Conservation (phyloP, 2,888 invertebrate species). For the Agrochola macilenta region DNA sequence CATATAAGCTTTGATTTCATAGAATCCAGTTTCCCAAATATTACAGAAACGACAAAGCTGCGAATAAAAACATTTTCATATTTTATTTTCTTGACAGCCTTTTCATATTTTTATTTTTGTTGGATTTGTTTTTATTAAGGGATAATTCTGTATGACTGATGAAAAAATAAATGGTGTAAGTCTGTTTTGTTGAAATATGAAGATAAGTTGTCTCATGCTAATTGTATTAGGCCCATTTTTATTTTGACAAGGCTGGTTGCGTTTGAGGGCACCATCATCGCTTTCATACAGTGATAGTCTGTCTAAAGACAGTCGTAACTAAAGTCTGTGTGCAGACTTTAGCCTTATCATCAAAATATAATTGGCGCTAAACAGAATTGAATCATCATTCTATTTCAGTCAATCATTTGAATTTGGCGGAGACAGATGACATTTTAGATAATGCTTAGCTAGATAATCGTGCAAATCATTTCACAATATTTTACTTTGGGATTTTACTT, state of each 20-base stretch:
- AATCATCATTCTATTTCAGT: neutral
- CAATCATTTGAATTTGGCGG: neutral
- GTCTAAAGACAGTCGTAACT: too few species aligned
- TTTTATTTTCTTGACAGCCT: constrained; percentile 31
- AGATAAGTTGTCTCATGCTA: neutral
- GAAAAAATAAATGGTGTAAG: constrained; percentile 28
- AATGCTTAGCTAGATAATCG: neutral
- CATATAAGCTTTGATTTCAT: constrained; percentile 47
- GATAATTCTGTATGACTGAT: constrained; percentile 31
- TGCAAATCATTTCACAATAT: neutral
- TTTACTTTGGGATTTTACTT: neutral
- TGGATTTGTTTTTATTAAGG: constrained; percentile 31
- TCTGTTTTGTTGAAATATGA: constrained; percentile 7
- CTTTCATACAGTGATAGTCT: too few species aligned
- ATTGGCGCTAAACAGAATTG: neutral
- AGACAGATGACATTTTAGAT: neutral
- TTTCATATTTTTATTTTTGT: constrained; percentile 13
- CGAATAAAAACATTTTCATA: constrained; percentile 23
- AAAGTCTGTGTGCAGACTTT: neutral
- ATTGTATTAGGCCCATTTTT: neutral
- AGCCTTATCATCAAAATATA: neutral
- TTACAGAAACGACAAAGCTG: constrained; percentile 9
- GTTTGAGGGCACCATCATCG: too few species aligned
- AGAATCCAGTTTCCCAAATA: constrained; percentile 36
- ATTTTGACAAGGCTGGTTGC: neutral